Base-by-base conservation (phyloP, 2,113 vertebrate species). In the Sinocyclocheilus grahami region DNA sequence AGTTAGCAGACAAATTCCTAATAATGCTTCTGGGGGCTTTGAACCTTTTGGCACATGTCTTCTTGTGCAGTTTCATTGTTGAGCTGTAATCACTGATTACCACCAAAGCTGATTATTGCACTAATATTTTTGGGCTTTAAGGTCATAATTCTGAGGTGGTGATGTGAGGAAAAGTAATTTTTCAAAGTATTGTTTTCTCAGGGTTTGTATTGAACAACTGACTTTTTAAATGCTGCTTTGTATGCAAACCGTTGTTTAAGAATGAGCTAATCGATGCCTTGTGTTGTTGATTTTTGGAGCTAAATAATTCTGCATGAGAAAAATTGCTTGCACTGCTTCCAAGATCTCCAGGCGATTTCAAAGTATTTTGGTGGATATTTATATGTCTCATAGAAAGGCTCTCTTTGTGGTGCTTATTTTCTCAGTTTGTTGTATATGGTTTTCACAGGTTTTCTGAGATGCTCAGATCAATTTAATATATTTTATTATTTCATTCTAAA, bases 91-190 rank as follows among this genome's bases (percentile, higher is more conserved):
- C 33, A 39, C 69, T 58, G 33, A 77, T 62, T 77, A 62, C 22
- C 33, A 37, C 24, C 53, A 30, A 63, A 72, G 53, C 78, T 58
- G 85, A 81, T 51, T 33, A 85, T 77, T 30, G 24, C 4, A 14
- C 37, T 58, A 80, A 83, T 42, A 37, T 60, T n/a, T 62, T 42
- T 9, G n/a, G 30, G 22, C 11, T 39, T 60, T 33, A 42, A 80
- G 24, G 67, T 22, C 71, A 69, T 82, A 77, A 88, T 63, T 81
- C 69, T 63, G 46, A 30, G 27, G 62, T 81, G 58, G 78, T 62
- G 58, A 63, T 80, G 33, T 63, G 24, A 14, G 13, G 22, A 78
- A 30, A 33, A 53, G 18, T 30, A 1, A 2, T 60, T 58, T 77
- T 37, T 62, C 18, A 27, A 46, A 79, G 77, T 20, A 20, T 22